Evolutionary conservation across 2,888 invertebrate species (phyloP).

Genomic region (Syrphus vitripennis): DNA sequence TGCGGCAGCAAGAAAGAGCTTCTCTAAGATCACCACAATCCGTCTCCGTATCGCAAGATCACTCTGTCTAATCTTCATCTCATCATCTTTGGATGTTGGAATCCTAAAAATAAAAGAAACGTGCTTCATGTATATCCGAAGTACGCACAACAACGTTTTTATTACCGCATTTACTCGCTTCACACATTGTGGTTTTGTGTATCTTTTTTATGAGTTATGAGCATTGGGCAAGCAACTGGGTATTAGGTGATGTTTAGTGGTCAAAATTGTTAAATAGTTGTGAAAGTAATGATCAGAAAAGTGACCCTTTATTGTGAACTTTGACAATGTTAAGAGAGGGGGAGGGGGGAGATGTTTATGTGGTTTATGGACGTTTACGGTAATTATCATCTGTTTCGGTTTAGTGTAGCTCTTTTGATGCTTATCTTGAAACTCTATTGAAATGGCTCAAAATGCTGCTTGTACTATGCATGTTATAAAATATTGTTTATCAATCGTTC

Average conservation of each 20-base stretch:
- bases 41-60: conserved; percentile 37
- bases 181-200: conserved; percentile 43
- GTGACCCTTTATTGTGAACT: conserved; percentile 21
- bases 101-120: conserved; percentile 58
- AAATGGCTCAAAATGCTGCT: too few species aligned
- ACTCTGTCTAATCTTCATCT: conserved; percentile 71
- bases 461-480: too few species aligned
- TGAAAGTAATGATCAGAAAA: conserved; percentile 53
- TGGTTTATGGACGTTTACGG: background rate
- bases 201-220: conserved; percentile 1
- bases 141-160: conserved; percentile 52
- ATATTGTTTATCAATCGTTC: too few species aligned
- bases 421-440: background rate
- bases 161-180: conserved; percentile 20
- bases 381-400: background rate
- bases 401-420: background rate
- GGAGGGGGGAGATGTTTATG: background rate
- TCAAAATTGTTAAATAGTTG: conserved; percentile 41
- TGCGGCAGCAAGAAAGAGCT: conserved; percentile 41
- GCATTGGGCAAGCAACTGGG: conserved; percentile 50
- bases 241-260: conserved; percentile 62
- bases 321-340: background rate
- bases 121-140: conserved; percentile 52
- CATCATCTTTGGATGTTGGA: conserved; percentile 61
- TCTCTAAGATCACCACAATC: conserved; percentile 20